Base-by-base conservation (phyloP, 2,888 invertebrate genomes). In the Drosophila diplacantha region DNA sequence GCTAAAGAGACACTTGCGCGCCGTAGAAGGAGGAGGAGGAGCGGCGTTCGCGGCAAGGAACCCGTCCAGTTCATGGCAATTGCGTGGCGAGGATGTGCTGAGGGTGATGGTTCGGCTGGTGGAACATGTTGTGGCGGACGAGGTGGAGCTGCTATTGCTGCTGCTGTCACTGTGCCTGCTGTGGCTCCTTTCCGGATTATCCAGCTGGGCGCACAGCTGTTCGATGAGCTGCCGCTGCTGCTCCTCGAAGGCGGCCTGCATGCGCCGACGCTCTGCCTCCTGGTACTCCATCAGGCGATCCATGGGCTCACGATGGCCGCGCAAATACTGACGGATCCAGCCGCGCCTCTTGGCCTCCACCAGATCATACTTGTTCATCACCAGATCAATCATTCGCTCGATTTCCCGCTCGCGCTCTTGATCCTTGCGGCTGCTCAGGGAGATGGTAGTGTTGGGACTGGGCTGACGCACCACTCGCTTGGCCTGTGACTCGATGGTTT, bases 301-400 rank as follows among this genome's bases (percentile, higher is more conserved):
- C 90, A 93, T 91, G 83, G 93, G 91, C 37, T 89, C 87, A 8
- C 92, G 90, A 80, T 94, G 93, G 68, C 93, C 91, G 34, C 90
- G 90, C 74, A 93, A 91, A 65, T 93, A 84, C 32, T 83, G 80
- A 16, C 72, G 73, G 3, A 85, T 55, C 44, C 44, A 46, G 20
- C 14, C 35, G n/a, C 9, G 70, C 65, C 24, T 69, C 37, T 0
- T 39, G 22, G 75, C 66, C 34, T 53, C 34, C 26, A 64, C 34
- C 47, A 75, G 29, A 3, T 66, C 43, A 3, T 51, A 56, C 9
- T 66, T 52, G 16, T 26, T 47, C 16, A 73, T 47, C 0, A 64
- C 67, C 32, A 52, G 55, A 14, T 69, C 69, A 31, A 79, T 56
- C 38, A 61, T 64, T n/a, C 72, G 63, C 47, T 69, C 75, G 31